These are phyloP conservation scores for Polydesmus complanatus DNA, from an alignment of 2,888 invertebrate genomes.

Conservation along the genomic window DNA sequence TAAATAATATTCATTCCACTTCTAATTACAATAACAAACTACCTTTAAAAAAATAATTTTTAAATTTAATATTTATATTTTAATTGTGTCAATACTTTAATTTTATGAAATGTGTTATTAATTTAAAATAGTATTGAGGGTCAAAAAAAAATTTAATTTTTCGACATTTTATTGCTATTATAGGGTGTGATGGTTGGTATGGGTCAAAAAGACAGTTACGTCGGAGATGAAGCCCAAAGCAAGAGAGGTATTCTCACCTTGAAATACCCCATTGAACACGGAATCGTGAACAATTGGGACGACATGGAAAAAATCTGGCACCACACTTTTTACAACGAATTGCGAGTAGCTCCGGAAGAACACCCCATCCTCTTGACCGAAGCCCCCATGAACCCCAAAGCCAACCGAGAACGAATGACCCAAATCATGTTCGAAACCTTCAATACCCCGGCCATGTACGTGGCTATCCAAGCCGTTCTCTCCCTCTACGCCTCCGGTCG, in stretches of 20 bases:
- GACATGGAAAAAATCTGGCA: constrained; percentile 36
- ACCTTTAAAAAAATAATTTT: too few species aligned
- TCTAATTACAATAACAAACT: too few species aligned
- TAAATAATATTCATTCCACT: too few species aligned
- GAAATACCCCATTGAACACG: constrained; percentile 32
- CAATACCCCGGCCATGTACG: constrained; percentile 69
- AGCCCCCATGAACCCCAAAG: constrained; percentile 87
- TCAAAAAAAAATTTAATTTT: neutral
- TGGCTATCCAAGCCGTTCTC: constrained; percentile 83
- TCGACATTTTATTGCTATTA: constrained; percentile 1
- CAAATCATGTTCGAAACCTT: constrained; percentile 66
- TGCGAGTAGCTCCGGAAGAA: constrained; percentile 36
- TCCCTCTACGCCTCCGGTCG: constrained; percentile 86
- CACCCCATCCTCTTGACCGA: constrained; percentile 72
- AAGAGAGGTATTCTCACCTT: constrained; percentile 44
- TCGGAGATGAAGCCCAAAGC: constrained; percentile 39
- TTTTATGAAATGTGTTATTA: too few species aligned
- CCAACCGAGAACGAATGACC: constrained; percentile 92
- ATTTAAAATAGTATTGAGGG: too few species aligned
- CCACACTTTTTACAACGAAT: constrained; percentile 35
- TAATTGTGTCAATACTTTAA: too few species aligned
- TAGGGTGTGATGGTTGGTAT: constrained; percentile 36
- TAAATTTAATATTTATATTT: too few species aligned
- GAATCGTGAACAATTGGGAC: constrained; percentile 31
- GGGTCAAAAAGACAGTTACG: constrained; percentile 36